Percentiles rank a stretch among this genome's conserved stretches.
These are phyloP conservation scores for Neoascia interrupta DNA, from an alignment of 2,888 invertebrate species.

Conservation along the genomic window DNA sequence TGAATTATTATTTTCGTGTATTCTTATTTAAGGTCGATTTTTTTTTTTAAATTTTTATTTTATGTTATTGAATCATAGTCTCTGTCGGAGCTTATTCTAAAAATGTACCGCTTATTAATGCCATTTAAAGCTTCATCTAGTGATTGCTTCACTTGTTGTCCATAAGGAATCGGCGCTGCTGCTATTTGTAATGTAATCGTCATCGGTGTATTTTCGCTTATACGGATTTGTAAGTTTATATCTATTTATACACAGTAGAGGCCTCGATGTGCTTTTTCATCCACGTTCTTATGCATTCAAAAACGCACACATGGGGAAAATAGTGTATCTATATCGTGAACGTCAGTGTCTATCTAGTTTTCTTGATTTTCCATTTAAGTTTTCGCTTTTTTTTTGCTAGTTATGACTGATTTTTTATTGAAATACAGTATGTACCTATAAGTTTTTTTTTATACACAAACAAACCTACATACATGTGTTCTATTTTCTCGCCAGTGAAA, in stretches of 20 bases:
- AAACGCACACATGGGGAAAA: too few species aligned
- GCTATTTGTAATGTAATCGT: conserved; percentile 48
- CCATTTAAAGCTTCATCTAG: too few species aligned
- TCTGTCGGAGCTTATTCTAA: background rate
- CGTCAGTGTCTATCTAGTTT: conserved; percentile 21
- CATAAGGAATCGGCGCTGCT: conserved; percentile 35
- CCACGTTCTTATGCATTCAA: too few species aligned
- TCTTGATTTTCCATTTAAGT: conserved; percentile 37
- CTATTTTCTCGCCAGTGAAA: background rate
- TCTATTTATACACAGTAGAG: conserved; percentile 52
- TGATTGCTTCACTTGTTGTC: conserved; percentile 31
- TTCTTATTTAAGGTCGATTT: too few species aligned
- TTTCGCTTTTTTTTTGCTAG: conserved; percentile 25
- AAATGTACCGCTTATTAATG: too few species aligned
- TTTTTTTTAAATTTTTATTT: too few species aligned
- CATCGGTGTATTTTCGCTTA: conserved; percentile 34
- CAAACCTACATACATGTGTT: background rate
- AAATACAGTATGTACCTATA: too few species aligned
- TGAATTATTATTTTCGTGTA: too few species aligned
- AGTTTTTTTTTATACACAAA: too few species aligned
- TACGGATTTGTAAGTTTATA: conserved; percentile 29
- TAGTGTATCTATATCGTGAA: conserved; percentile 3
- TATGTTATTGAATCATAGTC: too few species aligned
- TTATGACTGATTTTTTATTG: conserved; percentile 41
- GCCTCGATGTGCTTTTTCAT: too few species aligned